These are phyloP conservation scores for Clusia tigrina DNA, from an alignment of 2,888 invertebrate species.

Conservation along the genomic window DNA sequence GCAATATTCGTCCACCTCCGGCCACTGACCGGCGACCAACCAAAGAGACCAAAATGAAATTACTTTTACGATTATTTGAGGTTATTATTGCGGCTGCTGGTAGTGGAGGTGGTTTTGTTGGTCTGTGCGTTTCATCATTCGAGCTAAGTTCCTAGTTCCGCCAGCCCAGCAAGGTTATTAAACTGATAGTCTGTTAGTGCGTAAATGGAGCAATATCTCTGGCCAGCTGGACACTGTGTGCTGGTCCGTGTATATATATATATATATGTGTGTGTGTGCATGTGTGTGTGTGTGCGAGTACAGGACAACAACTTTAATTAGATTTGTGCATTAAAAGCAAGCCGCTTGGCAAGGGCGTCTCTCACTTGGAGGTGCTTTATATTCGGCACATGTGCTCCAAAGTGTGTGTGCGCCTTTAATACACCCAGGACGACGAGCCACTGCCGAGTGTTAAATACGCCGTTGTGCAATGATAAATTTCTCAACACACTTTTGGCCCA, in stretches of 20 bases:
- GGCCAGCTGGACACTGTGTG: background rate
- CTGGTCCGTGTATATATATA: background rate
- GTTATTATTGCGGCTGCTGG: conserved; percentile 47
- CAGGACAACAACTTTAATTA: conserved; percentile 41
- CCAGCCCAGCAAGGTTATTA: background rate
- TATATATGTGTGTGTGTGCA: background rate
- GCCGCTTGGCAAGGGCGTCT: no score
- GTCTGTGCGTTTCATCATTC: conserved; percentile 7
- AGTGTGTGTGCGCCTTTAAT: background rate
- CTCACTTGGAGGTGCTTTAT: background rate
- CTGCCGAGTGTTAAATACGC: background rate
- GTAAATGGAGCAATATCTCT: no score
- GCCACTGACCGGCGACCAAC: no score
- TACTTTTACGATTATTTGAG: conserved; percentile 63
- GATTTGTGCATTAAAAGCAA: conserved; percentile 50
- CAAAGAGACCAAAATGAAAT: conserved; percentile 44
- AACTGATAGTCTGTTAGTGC: conserved; percentile 11
- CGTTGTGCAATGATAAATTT: background rate
- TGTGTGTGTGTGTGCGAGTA: background rate
- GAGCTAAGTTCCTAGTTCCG: background rate
- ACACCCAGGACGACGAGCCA: background rate
- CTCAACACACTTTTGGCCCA: background rate
- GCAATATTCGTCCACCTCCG: background rate
- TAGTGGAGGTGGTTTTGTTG: no score
- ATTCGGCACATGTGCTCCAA: background rate